Conservation (phyloP, 2,797 vertebrate species). For the Neosilurus mollespiculum region DNA sequence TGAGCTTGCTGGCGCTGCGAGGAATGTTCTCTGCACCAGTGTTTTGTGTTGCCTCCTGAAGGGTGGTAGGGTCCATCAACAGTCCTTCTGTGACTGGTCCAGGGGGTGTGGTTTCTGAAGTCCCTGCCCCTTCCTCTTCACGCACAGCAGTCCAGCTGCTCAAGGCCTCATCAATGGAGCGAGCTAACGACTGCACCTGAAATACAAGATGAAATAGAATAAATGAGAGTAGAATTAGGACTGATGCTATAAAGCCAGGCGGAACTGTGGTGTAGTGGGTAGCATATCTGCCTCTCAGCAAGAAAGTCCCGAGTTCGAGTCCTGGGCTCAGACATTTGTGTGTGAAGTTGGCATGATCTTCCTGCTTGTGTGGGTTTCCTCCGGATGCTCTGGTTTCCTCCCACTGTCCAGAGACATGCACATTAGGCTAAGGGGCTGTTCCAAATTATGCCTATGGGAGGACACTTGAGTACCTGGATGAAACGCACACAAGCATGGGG, state of each 20-base stretch:
- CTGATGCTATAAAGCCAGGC: neutral
- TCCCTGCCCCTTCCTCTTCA: constrained; percentile 68
- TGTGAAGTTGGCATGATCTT: too few species aligned
- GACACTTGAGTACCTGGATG: too few species aligned
- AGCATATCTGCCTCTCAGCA: too few species aligned
- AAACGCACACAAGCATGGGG: too few species aligned
- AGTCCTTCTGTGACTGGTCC: constrained; percentile 64
- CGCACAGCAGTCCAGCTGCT: constrained; percentile 92
- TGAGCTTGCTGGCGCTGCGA: constrained; percentile 91
- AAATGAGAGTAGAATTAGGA: neutral
- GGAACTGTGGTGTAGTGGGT: too few species aligned
- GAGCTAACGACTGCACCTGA: constrained; percentile 94
- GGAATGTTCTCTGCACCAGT: constrained; percentile 73
- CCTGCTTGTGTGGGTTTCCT: too few species aligned
- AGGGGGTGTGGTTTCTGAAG: constrained; percentile 19
- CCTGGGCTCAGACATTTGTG: too few species aligned
- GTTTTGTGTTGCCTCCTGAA: constrained; percentile 74
- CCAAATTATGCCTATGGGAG: too few species aligned
- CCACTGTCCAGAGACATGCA: too few species aligned
- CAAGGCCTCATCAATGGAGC: constrained; percentile 96
- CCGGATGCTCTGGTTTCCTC: too few species aligned
- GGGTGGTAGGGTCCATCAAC: constrained; percentile 72
- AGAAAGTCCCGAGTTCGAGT: too few species aligned
- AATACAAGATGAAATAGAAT: neutral
- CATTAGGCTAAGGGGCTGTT: too few species aligned